Base-by-base conservation (phyloP, 2,113 vertebrate genomes). In the Pseudonaja textilis region DNA sequence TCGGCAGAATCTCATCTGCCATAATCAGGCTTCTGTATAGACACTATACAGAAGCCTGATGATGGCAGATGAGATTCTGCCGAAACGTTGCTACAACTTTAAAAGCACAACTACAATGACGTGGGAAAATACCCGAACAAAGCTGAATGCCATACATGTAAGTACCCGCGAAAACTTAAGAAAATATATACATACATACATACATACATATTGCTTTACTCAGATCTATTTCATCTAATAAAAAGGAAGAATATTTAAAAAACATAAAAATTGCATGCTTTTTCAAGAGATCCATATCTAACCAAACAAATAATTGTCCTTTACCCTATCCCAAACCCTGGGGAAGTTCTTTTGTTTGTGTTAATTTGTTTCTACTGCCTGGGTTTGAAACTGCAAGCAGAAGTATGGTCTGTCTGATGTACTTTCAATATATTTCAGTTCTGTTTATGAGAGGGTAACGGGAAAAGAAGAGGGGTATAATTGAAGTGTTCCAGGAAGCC, bases 181-280 rank as follows among this genome's bases (percentile, higher is more conserved):
- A n/a, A n/a, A n/a, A 5, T 5, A 1, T 1, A 5, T 5, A 45
- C 4, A 5, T 45, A 42, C 4, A 7, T 7, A 47, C 6, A 47
- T 1, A 47, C 47, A 47, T 47, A 47, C n/a, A 69, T 4, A n/a
- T 16, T 20, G 14, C 16, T 74, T 74, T 74, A 74, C n/a, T 34
- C 16, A 34, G n/a, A 16, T 74, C 7, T n/a, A 74, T 34, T 69
- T 69, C 64, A n/a, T 34, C 64, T 18, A 69, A 69, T 34, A 69
- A 34, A 69, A 69, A 34, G 29, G 64, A n/a, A 69, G 29, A 18
- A 34, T 1, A n/a, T 61, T 59, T 61, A 11, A 69, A 69, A 69
- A 69, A n/a, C 11, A 69, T 69, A 34, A 12, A 69, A 69, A 16
- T 34, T 5, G 7, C 2, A 18, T 34, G 29, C 1, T 34, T 34